Base-by-base conservation (phyloP, 2,888 invertebrate genomes). In the Orthosia gracilis region DNA sequence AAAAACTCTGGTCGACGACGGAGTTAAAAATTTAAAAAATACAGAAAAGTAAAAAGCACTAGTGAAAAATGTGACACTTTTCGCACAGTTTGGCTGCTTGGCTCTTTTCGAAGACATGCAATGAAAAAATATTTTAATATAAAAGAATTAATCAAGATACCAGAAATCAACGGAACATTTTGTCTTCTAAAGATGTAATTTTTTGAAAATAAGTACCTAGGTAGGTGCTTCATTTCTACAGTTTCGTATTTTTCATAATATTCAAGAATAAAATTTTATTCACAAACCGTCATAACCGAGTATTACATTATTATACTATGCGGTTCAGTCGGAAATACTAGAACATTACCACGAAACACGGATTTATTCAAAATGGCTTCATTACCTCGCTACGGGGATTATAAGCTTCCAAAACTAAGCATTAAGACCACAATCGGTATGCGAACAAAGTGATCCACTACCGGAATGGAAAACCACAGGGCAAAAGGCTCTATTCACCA, bases 331-430 rank as follows among this genome's bases (percentile, higher is more conserved):
- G 79, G 76, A 83, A 85, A 84, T 78, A 64, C 68, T 59, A 68
- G 40, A 69, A 76, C 71, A 79, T 84, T 73, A 73, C 78, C 81
- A 73, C 73, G 65, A 76, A 76, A 63, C 75, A 73, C 64, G 69
- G 78, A 83, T 83, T 87, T 84, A 85, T 88, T 87, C 79, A 83
- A 87, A 88, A 88, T 86, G 76, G 78, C 80, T 79, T 82, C 77
- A 87, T 89, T 88, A 85, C 83, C 84, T 81, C 83, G 84, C 82
- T 54, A 78, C 69, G 71, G 70, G 83, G 78, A 87, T 85, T 88
- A 86, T 86, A 85, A 88, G 84, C 85, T 86, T 80, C 78, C 83
- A 84, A 79, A 85, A 83, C 78, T 87, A 85, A 81, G 83, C 69
- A 85, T 82, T 84, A 86, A 78, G 58, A 73, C 75, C 77, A 78